phyloP scores from a whole-genome alignment of 2,113 vertebrate species.

The Alaudala cheleensis region DNA sequence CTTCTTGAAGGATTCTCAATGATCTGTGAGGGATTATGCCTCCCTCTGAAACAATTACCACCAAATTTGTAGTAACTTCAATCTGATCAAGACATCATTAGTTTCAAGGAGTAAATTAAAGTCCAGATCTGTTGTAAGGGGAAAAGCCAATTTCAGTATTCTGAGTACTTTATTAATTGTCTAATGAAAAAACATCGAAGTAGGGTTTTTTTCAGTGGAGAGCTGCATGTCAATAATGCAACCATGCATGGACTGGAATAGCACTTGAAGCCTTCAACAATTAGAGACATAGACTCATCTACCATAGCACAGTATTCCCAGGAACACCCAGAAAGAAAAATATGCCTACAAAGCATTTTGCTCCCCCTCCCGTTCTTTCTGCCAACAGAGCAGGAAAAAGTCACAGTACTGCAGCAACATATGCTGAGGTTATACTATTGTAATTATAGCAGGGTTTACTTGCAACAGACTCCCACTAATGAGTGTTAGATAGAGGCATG shows the following conservation, averaged over 20 bases:
- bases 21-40: not conserved
- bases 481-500: not conserved
- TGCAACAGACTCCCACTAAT: not conserved
- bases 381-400: not conserved
- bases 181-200: not conserved
- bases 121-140: not conserved
- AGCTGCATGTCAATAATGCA: not conserved
- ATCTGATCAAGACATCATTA: not conserved
- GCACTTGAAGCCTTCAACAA: not conserved
- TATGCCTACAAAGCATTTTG: not conserved
- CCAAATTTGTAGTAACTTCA: not conserved
- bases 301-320: not conserved
- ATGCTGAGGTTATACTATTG: not conserved
- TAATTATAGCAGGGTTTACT: not conserved
- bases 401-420: not conserved
- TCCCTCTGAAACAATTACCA: not conserved
- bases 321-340: not conserved
- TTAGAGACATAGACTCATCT: not conserved
- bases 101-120: not conserved
- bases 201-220: not conserved
- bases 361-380: not conserved
- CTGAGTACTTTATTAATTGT: not conserved
- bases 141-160: not conserved
- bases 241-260: not conserved
- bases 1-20: not conserved